Conservation (phyloP, 2,888 invertebrate species). For the Parochlus steinenii region DNA sequence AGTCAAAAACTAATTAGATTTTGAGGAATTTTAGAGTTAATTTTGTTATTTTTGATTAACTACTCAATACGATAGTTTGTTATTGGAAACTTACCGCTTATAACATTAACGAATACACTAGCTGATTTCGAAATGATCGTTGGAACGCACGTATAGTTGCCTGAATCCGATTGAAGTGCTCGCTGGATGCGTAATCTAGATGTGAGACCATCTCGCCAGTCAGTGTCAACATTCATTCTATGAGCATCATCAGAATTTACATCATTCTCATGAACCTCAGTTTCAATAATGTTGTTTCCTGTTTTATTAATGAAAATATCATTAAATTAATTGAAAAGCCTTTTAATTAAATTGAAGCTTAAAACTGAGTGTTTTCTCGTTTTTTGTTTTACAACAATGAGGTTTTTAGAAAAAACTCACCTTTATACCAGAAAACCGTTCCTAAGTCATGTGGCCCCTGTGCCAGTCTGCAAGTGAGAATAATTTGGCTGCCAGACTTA, state of each 20-base stretch:
- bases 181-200: conserved; percentile 61
- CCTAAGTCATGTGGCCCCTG: conserved; percentile 78
- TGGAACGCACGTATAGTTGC: conserved; percentile 80
- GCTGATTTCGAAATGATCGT: conserved; percentile 73
- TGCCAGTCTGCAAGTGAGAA: conserved; percentile 67
- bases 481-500: conserved; percentile 73
- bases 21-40: no score
- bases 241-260: conserved; percentile 27
- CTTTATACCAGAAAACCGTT: conserved; percentile 76
- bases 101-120: conserved; percentile 77
- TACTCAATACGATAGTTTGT: no score
- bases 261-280: conserved; percentile 27
- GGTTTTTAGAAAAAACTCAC: no score
- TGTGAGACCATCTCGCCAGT: conserved; percentile 69
- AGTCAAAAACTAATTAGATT: no score
- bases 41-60: neutral
- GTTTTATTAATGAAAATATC: no score
- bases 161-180: conserved; percentile 61
- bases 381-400: no score
- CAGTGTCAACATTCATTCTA: conserved; percentile 48
- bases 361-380: no score
- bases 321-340: no score
- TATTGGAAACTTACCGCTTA: conserved; percentile 79
- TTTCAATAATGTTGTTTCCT: conserved; percentile 34
- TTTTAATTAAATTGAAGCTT: no score